Conservation (phyloP, 2,888 invertebrate species). For the Calameuta pallipes region DNA sequence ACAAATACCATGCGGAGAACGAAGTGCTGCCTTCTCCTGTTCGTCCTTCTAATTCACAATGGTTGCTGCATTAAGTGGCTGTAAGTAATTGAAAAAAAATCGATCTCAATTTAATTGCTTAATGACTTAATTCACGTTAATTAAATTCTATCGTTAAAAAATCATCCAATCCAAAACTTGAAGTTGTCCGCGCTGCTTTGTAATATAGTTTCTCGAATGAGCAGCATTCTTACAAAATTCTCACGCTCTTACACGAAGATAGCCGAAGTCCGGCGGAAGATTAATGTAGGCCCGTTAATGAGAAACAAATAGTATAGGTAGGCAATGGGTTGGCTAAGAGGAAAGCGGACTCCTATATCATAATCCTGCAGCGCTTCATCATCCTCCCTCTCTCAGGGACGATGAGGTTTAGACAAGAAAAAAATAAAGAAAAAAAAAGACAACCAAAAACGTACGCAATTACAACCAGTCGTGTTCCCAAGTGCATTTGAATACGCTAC, state of each 20-base stretch:
- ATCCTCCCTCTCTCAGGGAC: not conserved
- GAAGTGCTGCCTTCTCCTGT: slow-evolving; percentile 39
- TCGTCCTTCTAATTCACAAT: slow-evolving; percentile 49
- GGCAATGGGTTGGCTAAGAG: slow-evolving; percentile 27
- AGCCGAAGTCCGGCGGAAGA: slow-evolving; percentile 44
- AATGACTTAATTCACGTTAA: slow-evolving; percentile 16
- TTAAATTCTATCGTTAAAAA: no score
- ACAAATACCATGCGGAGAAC: slow-evolving; percentile 45
- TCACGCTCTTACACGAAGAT: slow-evolving; percentile 27
- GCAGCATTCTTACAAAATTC: slow-evolving; percentile 34
- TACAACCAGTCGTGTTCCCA: no score
- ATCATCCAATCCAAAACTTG: no score
- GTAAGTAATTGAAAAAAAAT: slow-evolving; percentile 49
- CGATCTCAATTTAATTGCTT: not conserved
- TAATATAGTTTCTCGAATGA: not conserved
- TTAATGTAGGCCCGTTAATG: slow-evolving; percentile 61
- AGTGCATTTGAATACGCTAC: no score
- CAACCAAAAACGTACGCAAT: no score
- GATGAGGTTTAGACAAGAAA: no score
- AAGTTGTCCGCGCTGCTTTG: no score
- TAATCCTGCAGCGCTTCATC: slow-evolving; percentile 29
- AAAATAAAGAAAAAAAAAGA: no score
- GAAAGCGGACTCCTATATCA: slow-evolving; percentile 32
- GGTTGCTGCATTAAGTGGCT: slow-evolving; percentile 64
- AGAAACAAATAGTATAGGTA: slow-evolving; percentile 57